Base-by-base conservation (phyloP, 2,797 vertebrate genomes). In the Peromyscus melanophrys region DNA sequence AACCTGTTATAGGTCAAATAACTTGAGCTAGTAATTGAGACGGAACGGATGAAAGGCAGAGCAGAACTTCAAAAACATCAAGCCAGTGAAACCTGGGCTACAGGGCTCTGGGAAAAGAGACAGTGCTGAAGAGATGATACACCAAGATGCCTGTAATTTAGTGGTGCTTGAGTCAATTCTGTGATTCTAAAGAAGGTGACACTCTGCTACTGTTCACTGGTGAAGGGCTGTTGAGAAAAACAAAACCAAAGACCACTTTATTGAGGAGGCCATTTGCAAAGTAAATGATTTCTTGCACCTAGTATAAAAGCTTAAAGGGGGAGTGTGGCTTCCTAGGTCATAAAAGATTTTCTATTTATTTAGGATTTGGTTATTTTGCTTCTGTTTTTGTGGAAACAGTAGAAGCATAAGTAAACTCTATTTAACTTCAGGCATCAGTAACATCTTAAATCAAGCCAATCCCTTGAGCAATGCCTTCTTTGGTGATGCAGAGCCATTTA, bases 211-310 rank as follows among this genome's bases (percentile, higher is more conserved):
- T 83, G 7, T 73, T 67, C 10, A 16, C 81, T 77, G 71, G 27
- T n/a, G 75, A 95, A 97, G 84, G 81, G 63, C 49, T 92, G 37
- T 63, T 77, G 27, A 78, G 61, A 46, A 77, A 91, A 81, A 80
- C 37, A 52, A 86, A 90, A 65, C 43, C 25, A 40, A 76, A 84
- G 49, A 69, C 37, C 75, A 71, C 89, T 34, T 57, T 34, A 83
- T 21, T 13, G 27, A 71, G 82, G 90, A 88, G 52, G 29, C 14
- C n/a, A 92, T 93, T 94, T 97, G 75, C 65, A 94, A 82, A 92
- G 85, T 34, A 92, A 90, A 80, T 67, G 3, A 83, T 94, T 92
- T 90, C 37, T 89, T 34, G 0, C 37, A 21, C 13, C 67, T 49
- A 27, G 12, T 57, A 73, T 9, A 90, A 96, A 31, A 92, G 9